These are phyloP conservation scores for Zosterops pallidus DNA, from an alignment of 2,113 vertebrate genomes.

Conservation along the genomic window DNA sequence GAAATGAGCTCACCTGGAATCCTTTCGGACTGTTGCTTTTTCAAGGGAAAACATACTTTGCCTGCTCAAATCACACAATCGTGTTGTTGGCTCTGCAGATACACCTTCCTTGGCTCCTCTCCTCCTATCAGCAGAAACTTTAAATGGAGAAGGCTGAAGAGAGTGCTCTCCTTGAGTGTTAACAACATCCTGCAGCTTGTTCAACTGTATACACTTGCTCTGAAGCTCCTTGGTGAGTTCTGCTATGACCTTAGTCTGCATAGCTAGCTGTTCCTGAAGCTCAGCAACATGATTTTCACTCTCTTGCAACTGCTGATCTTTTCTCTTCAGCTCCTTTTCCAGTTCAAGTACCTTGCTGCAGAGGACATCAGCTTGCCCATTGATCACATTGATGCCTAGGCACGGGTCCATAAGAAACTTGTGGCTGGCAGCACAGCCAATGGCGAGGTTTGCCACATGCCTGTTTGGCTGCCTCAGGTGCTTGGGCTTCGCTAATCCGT, in stretches of 20 bases:
- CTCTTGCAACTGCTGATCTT: slow-evolving; percentile 80
- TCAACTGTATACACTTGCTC: slow-evolving; percentile 83
- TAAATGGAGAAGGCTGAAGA: slow-evolving; percentile 67
- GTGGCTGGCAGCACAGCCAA: slow-evolving; percentile 43
- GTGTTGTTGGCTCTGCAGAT: slow-evolving; percentile 88
- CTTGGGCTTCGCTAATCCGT: slow-evolving; percentile 86
- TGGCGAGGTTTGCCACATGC: slow-evolving; percentile 41
- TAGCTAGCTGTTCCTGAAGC: slow-evolving; percentile 81
- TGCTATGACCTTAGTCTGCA: slow-evolving; percentile 77
- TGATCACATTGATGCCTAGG: neutral
- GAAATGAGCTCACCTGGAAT: slow-evolving; percentile 80
- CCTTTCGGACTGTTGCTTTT: slow-evolving; percentile 86
- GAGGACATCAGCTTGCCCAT: slow-evolving; percentile 66
- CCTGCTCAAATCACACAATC: slow-evolving; percentile 79
- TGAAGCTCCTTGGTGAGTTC: slow-evolving; percentile 87
- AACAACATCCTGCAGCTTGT: slow-evolving; percentile 85
- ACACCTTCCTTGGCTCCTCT: slow-evolving; percentile 91
- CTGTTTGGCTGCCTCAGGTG: slow-evolving; percentile 76
- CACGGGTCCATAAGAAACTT: slow-evolving; percentile 45
- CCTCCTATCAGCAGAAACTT: slow-evolving; percentile 76
- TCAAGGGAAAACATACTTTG: slow-evolving; percentile 87
- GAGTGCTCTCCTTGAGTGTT: slow-evolving; percentile 71
- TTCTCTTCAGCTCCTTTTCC: slow-evolving; percentile 81
- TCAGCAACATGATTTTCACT: slow-evolving; percentile 76
- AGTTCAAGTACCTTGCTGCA: slow-evolving; percentile 79